Base-by-base conservation (phyloP, 2,888 invertebrate genomes). In the Synanthedon myopaeformis region DNA sequence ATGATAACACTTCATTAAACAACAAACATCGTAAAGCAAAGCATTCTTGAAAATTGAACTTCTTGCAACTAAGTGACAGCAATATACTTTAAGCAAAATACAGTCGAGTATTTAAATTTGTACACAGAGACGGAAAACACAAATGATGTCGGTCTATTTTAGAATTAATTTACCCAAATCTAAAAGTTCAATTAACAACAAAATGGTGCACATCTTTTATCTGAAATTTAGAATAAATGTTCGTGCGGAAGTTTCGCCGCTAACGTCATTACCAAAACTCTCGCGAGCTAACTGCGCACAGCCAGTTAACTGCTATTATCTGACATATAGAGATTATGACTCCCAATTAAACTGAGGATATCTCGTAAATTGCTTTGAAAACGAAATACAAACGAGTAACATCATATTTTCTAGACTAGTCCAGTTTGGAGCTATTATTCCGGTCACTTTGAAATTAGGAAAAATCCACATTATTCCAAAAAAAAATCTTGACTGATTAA, bases 191-290 rank as follows among this genome's bases (percentile, higher is more conserved):
- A 53, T 56, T 56, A 42, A 45, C 49, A 52, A 45, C 54, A 53
- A 35, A 55, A 55, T 55, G 52, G 54, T 51, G 41, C 53, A 53
- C 51, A 56, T 55, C 56, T 51, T 56, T 56, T 53, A 56, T 49
- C 52, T 51, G 55, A 55, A 56, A 56, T 53, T 56, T 19, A 45
- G 53, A 53, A 56, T 56, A 45, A 45, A 45, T 53, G 56, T 53
- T 55, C 51, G 51, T 56, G 56, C 42, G 53, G 42, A 56, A 56
- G 56, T 56, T 56, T 56, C 52, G 49, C 54, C 41, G 56, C 56
- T 51, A 53, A 56, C 55, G 55, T 51, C 56, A 51, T 51, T 54
- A 52, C 49, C 42, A 41, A 3, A 45, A n/a, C 45, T 12, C n/a
- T 45, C 45, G 45, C 45, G 45, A 12, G 42, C 10, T 23, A 48